Conservation (phyloP, 2,113 vertebrate species). For the Hippocampus mohnikei region DNA sequence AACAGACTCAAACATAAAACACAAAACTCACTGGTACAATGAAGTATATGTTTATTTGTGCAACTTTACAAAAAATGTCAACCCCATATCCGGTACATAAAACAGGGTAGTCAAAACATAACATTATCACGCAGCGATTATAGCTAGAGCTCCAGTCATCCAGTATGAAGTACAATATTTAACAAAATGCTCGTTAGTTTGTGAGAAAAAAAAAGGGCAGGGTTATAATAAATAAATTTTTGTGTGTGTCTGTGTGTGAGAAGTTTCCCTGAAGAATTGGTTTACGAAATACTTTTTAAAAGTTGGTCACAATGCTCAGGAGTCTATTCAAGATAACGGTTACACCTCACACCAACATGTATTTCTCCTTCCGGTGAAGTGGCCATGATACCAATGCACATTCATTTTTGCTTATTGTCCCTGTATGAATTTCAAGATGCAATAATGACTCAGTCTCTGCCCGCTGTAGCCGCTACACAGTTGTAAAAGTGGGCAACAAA, state of each 20-base stretch:
- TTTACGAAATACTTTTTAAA: conserved; percentile 5
- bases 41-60: background rate
- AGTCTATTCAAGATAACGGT: background rate
- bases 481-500: conserved; percentile 81
- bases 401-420: background rate
- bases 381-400: background rate
- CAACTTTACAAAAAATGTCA: background rate
- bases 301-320: background rate
- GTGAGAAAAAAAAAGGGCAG: background rate
- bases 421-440: background rate
- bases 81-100: background rate
- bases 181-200: background rate
- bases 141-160: background rate
- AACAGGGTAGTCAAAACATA: background rate
- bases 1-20: background rate
- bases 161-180: background rate
- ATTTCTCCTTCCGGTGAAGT: conserved; percentile 1
- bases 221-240: background rate
- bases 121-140: background rate
- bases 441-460: conserved; percentile 62
- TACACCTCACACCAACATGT: background rate
- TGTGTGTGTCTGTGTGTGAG: background rate
- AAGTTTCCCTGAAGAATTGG: background rate
- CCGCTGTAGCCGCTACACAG: conserved; percentile 78
- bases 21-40: conserved; percentile 4